Percentiles rank a stretch among this genome's conserved stretches.
phyloP scores from a whole-genome alignment of 2,888 invertebrate species.

The Lepidonotus clava region DNA sequence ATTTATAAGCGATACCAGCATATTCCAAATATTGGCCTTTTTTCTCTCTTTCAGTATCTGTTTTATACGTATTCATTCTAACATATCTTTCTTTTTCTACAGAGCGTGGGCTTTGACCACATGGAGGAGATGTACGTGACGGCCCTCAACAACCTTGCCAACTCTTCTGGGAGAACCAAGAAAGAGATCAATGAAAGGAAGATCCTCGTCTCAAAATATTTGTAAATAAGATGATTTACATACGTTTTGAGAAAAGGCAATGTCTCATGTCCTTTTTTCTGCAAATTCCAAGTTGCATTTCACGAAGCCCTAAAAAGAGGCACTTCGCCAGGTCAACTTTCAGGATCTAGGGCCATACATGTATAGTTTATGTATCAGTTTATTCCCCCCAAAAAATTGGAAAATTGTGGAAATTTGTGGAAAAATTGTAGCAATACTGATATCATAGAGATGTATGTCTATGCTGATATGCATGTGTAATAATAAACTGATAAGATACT shows the following conservation, averaged over 20 bases:
- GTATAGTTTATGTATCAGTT: too few relatives aligned
- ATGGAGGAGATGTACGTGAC: slow-evolving; percentile 43
- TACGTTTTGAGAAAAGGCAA: neutral
- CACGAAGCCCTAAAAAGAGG: too few relatives aligned
- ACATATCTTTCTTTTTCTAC: neutral
- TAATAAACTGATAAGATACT: too few relatives aligned
- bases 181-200: neutral
- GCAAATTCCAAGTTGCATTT: neutral
- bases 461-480: too few relatives aligned
- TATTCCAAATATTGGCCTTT: too few relatives aligned
- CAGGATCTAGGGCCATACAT: too few relatives aligned
- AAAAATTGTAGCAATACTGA: too few relatives aligned
- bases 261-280: neutral
- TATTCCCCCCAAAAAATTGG: too few relatives aligned
- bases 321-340: too few relatives aligned
- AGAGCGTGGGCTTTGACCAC: slow-evolving; percentile 54
- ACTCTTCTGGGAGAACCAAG: neutral
- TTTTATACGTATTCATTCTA: neutral
- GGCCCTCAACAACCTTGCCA: slow-evolving; percentile 39
- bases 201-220: neutral
- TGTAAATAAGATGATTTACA: neutral
- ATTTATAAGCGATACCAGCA: too few relatives aligned
- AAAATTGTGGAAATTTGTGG: too few relatives aligned
- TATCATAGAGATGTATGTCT: too few relatives aligned
- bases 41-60: neutral